Evolutionary conservation across 2,113 vertebrate genomes (phyloP), one percentile per base, ranked within the genome.

Genomic region (Coreoperca whiteheadi): DNA sequence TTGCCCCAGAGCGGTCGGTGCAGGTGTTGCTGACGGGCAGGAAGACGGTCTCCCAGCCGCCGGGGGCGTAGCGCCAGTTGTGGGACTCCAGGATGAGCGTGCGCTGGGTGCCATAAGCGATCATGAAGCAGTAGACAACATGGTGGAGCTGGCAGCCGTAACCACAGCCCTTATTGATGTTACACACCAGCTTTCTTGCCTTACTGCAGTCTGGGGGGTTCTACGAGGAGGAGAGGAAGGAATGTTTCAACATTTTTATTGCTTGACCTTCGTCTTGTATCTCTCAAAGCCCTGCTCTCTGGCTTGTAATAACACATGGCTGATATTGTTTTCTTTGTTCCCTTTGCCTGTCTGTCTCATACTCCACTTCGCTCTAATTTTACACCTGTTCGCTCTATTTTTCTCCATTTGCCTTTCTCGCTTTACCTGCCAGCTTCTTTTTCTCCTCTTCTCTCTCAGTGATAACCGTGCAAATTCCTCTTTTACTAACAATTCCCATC

Each of bases 61-160:
- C 96, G 0, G 97, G 97, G 69, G 98, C 97, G 32, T 99, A 99
- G 80, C 98, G 97, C 98, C 98, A 99, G 84, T 98, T 99, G 94
- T 99, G 98, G 2, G 98, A 99, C 93, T 99, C 98, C 71, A 99
- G 92, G 90, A 99, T 97, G 70, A 99, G 96, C 0, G 98, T 99
- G 83, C 98, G 94, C 90, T 97, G 96, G 0, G 98, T 99, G 88
- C 98, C 98, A 15, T 98, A 99, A 0, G 98, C 98, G 43, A 99
- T 99, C 98, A 99, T 99, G 94, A 99, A 99, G 95, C 98, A 99
- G 88, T 99, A 99, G 87, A 99, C 98, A 16, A 99, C 98, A 1
- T 99, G 98, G 93, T 99, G 98, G 46, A 99, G 97, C 79, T 99
- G 98, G 94, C 98, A 99, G 84, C 98, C 98, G 15, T 99, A 99